phyloP scores from a whole-genome alignment of 2,113 vertebrate genomes.

The Alosa alosa region DNA sequence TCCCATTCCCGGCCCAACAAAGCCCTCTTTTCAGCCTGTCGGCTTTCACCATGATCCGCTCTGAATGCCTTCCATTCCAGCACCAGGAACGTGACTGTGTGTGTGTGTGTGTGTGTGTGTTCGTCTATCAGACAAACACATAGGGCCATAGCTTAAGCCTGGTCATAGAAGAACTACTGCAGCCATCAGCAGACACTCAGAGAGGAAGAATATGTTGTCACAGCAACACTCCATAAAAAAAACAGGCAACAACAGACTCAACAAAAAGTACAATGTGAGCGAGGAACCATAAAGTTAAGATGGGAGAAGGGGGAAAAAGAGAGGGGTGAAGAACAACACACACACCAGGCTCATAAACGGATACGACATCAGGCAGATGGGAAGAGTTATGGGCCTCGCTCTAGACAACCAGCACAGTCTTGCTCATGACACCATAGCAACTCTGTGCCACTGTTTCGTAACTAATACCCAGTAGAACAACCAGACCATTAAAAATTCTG shows the following conservation, averaged over 20 bases:
- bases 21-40: slow-evolving; percentile 31
- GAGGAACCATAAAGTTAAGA: background rate
- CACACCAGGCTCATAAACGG: background rate
- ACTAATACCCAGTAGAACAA: background rate
- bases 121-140: background rate
- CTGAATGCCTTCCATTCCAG: slow-evolving; percentile 46
- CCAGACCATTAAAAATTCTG: background rate
- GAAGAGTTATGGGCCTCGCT: background rate
- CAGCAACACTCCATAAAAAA: background rate
- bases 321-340: background rate
- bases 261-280: background rate
- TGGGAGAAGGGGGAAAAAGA: background rate
- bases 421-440: background rate
- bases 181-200: background rate
- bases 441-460: background rate
- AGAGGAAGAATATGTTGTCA: background rate
- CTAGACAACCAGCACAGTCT: background rate
- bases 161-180: background rate
- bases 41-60: slow-evolving; percentile 29
- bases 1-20: slow-evolving; percentile 34
- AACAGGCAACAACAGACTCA: background rate
- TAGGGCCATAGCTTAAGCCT: background rate
- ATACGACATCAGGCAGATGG: background rate
- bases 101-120: background rate
- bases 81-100: slow-evolving; percentile 38